Evolutionary conservation across 2,113 vertebrate species (phyloP).

Genomic region (Alethe diademata): DNA sequence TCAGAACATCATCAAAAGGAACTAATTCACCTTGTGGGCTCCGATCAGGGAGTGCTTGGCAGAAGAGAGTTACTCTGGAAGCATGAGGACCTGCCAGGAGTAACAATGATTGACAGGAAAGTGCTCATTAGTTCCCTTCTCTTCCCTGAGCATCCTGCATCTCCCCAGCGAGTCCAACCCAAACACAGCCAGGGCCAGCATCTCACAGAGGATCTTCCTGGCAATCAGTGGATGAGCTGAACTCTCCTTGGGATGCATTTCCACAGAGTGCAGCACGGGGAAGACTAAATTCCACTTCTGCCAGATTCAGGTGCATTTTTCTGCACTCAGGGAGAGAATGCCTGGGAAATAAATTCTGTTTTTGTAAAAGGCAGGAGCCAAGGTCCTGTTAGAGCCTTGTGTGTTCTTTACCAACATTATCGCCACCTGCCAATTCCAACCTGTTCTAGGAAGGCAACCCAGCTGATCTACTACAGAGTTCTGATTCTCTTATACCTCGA

Average conservation of each 20-base stretch:
- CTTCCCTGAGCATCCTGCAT: background rate
- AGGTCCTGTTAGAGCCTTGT: background rate
- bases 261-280: rapidly evolving
- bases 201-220: background rate
- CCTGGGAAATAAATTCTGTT: background rate
- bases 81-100: background rate
- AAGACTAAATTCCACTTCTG: background rate
- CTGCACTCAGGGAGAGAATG: background rate
- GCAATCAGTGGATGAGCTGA: background rate
- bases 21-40: background rate
- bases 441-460: background rate
- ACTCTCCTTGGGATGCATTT: background rate
- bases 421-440: background rate
- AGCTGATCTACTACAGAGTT: background rate
- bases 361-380: background rate
- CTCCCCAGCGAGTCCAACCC: rapidly evolving
- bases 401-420: background rate
- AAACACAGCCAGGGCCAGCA: background rate
- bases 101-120: background rate
- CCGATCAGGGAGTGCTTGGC: background rate
- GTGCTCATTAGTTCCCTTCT: background rate
- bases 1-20: background rate
- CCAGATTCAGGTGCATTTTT: background rate
- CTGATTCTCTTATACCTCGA: rapidly evolving
- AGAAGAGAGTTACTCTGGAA: background rate